Conservation (phyloP, 2,888 invertebrate species). For the Tinea trinotella region DNA sequence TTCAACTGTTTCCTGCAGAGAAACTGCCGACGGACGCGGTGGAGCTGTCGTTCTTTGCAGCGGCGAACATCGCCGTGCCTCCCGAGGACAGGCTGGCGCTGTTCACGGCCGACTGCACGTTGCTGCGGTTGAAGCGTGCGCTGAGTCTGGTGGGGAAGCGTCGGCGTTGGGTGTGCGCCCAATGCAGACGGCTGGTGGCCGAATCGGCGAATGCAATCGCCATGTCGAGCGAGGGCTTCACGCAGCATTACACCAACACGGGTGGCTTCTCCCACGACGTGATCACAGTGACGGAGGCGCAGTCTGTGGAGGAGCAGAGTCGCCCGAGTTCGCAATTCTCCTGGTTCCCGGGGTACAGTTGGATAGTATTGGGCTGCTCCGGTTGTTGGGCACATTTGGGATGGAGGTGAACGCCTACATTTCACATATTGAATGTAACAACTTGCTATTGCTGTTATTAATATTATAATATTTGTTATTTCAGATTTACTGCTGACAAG, state of each 20-base stretch:
- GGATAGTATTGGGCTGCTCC: conserved; percentile 49
- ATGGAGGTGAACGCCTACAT: conserved; percentile 36
- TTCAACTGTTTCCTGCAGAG: no score
- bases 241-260: conserved; percentile 25
- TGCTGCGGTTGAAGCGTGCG: conserved; percentile 53
- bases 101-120: conserved; percentile 48
- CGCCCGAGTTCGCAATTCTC: conserved; percentile 47
- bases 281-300: conserved; percentile 44
- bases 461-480: background rate
- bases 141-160: conserved; percentile 18
- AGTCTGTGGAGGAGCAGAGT: conserved; percentile 36
- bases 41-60: conserved; percentile 63
- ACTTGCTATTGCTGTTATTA: background rate
- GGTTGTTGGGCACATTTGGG: conserved; percentile 50
- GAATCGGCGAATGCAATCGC: background rate
- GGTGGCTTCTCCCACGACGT: conserved; percentile 64
- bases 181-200: background rate
- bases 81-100: conserved; percentile 50
- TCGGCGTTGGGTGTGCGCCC: background rate
- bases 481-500: conserved; percentile 49
- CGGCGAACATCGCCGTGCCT: conserved; percentile 46
- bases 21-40: conserved; percentile 49
- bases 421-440: background rate
- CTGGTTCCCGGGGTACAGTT: conserved; percentile 66
- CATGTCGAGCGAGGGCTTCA: conserved; percentile 12